These are phyloP conservation scores for Pachymerium ferrugineum DNA, from an alignment of 2,888 invertebrate species.

Conservation along the genomic window DNA sequence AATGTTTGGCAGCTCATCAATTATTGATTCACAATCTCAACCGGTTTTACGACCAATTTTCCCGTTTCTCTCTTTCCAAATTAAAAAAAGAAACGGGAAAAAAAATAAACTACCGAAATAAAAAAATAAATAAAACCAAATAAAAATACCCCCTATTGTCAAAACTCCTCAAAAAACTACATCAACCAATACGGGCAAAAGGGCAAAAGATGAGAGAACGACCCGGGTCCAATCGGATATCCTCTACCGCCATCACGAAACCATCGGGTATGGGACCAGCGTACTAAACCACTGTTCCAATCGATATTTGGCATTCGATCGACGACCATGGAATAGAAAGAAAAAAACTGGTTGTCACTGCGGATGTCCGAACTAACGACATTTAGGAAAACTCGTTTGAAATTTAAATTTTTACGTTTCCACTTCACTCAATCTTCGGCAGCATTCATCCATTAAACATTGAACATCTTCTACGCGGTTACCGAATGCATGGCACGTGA, in stretches of 20 bases:
- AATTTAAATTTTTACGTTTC: neutral
- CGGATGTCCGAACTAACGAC: neutral
- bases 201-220: too few relatives aligned
- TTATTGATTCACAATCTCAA: neutral
- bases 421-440: neutral
- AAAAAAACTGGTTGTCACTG: too few relatives aligned
- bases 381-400: neutral
- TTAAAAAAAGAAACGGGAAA: neutral
- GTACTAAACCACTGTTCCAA: neutral
- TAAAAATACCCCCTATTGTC: too few relatives aligned
- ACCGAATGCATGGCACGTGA: neutral
- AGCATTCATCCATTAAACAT: constrained; percentile 16
- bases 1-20: neutral
- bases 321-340: neutral
- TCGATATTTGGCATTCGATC: constrained; percentile 25
- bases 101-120: neutral
- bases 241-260: constrained; percentile 8
- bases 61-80: neutral
- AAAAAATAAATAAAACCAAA: neutral
- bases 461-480: too few relatives aligned
- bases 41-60: neutral
- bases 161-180: too few relatives aligned
- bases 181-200: too few relatives aligned
- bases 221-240: neutral
- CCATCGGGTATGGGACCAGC: neutral